Evolutionary conservation across 2,113 vertebrate genomes (phyloP), one percentile per base, ranked within the genome.

Genomic region (Callorhinus ursinus): DNA sequence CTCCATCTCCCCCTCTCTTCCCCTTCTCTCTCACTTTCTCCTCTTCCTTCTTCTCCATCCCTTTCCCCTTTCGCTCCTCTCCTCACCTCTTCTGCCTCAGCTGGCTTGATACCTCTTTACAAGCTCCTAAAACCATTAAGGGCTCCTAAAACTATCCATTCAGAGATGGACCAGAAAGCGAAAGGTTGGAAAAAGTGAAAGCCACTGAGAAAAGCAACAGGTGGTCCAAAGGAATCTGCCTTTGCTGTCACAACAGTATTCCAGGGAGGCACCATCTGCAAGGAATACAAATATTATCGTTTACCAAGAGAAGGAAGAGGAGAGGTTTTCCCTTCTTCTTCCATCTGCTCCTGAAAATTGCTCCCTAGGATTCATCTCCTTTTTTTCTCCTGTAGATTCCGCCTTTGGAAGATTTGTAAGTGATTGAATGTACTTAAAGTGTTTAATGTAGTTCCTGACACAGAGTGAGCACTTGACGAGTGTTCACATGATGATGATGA

Each of bases 311-410:
- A 81, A 88, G 89, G 55, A 63, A 51, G 33, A 49, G 49, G 22
- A 83, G 63, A 28, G 6, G 21, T 51, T 76, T 72, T 39, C 31
- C 31, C n/a, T 90, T 36, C 92, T 59, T 77, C 39, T 85, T 90
- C 90, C 92, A 92, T 97, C 96, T 95, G 96, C 90, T 72, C 5
- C 84, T 96, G 85, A 74, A 95, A 80, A 95, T 46, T 36, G 84
- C 91, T 82, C 72, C 24, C 24, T 65, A 72, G 72, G 71, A 69
- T 88, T 85, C 72, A 8, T 59, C 42, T 63, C 11, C 53, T 16
- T 22, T 28, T 59, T 46, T 12, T 31, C 1, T 5, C 11, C 26
- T 11, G 9, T 36, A 42, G 67, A 93, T 28, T 55, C 31, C 46
- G 49, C n/a, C 22, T 91, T 67, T 49, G 19, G 71, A 61, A 85